Conservation (phyloP, 2,797 vertebrate genomes). For the Cynodonichthys magdalenae region DNA sequence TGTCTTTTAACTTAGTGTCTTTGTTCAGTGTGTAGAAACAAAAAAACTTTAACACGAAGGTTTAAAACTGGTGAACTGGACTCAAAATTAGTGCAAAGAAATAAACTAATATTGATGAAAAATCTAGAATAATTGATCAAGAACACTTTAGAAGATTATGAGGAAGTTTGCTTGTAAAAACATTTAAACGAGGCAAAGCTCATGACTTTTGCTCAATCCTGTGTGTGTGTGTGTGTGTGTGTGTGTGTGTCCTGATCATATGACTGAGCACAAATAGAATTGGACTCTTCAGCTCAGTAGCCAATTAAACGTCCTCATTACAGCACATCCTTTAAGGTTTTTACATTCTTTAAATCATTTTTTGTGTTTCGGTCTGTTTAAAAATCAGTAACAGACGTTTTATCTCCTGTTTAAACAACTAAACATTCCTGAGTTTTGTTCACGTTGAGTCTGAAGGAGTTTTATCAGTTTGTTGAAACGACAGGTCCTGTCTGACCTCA, state of each 20-base stretch:
- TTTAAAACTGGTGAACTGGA: too few relatives aligned
- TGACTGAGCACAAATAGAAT: constrained; percentile 38
- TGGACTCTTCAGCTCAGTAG: constrained; percentile 5
- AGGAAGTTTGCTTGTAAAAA: too few relatives aligned
- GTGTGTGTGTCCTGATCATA: constrained; percentile 39
- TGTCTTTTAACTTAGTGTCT: too few relatives aligned
- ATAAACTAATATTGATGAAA: too few relatives aligned
- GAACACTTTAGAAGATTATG: too few relatives aligned
- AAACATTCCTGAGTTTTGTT: background rate
- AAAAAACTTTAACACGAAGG: too few relatives aligned
- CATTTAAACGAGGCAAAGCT: background rate
- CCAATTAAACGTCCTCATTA: background rate
- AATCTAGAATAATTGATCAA: too few relatives aligned
- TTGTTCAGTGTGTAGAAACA: too few relatives aligned
- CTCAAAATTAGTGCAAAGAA: too few relatives aligned
- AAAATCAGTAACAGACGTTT: background rate
- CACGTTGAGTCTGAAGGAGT: constrained; percentile 6
- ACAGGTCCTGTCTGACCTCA: constrained; percentile 6
- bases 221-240: background rate
- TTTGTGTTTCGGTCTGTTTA: background rate
- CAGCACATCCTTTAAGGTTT: background rate
- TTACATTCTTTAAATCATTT: background rate
- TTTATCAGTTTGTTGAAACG: constrained; percentile 48
- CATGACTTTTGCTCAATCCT: background rate
- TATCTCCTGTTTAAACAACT: background rate